Percentiles rank a stretch among this genome's conserved stretches.
These are phyloP conservation scores for Percopsis omiscomaycus DNA, from an alignment of 2,797 vertebrate species.

Conservation along the genomic window DNA sequence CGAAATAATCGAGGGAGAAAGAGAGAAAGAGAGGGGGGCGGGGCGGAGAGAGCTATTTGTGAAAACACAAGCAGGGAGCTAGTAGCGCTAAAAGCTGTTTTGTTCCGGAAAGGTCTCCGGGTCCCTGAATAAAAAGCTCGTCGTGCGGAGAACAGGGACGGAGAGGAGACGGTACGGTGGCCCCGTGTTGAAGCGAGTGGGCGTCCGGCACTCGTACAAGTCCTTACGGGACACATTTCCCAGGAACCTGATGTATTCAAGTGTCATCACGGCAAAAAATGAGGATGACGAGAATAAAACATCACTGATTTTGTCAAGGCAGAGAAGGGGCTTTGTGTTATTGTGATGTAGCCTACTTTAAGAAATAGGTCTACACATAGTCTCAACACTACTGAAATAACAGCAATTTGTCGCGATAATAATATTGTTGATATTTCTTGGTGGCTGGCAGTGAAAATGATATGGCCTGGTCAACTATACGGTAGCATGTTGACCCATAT, in stretches of 20 bases:
- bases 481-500: slow-evolving; percentile 54
- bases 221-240: slow-evolving; percentile 60
- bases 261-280: slow-evolving; percentile 37
- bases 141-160: slow-evolving; percentile 49
- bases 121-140: slow-evolving; percentile 75
- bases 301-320: slow-evolving; percentile 37
- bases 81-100: slow-evolving; percentile 75
- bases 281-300: slow-evolving; percentile 24
- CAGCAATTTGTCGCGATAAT: slow-evolving; percentile 45
- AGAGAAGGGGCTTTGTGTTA: slow-evolving; percentile 11
- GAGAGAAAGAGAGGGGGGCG: not conserved
- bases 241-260: slow-evolving; percentile 65
- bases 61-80: slow-evolving; percentile 58
- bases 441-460: slow-evolving; percentile 5
- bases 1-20: slow-evolving; percentile 24
- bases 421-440: slow-evolving; percentile 45
- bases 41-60: slow-evolving; percentile 48
- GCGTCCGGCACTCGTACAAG: slow-evolving; percentile 63
- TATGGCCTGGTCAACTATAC: slow-evolving; percentile 28
- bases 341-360: slow-evolving; percentile 21
- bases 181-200: slow-evolving; percentile 66
- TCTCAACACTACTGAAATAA: slow-evolving; percentile 29
- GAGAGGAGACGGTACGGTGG: slow-evolving; percentile 50
- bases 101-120: slow-evolving; percentile 73
- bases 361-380: slow-evolving; percentile 23